Base-by-base conservation (phyloP, 1,140 invertebrate species). In the Drosophila pseudoananassae region DNA sequence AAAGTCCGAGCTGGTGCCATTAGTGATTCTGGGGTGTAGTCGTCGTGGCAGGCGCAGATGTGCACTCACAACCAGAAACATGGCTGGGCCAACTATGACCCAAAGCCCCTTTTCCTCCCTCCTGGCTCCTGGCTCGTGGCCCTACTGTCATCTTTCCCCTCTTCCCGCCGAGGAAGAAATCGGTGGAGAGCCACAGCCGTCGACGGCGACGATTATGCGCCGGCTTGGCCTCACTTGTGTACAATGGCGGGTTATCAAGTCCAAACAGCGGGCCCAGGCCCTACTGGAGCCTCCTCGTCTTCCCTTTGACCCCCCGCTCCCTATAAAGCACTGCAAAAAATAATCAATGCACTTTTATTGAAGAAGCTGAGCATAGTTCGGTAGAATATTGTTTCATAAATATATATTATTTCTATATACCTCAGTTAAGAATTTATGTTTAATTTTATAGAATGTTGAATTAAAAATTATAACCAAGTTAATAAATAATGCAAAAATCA, bases 211-310 rank as follows among this genome's bases (percentile, higher is more conserved):
- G 82, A 85, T 87, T 85, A 87, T 87, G 81, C 78, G 82, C 64
- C 65, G 74, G 64, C 54, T 87, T 85, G 68, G 77, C 77, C 78
- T 81, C 76, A 83, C 77, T 77, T 82, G 83, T 82, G 81, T 87
- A 88, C 83, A 87, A 87, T 87, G 77, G 83, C 71, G 78, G 82
- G 83, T 78, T 87, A 87, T 87, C 82, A 87, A 87, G 78, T 76
- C 75, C 82, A 85, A 85, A 77, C 77, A 84, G 69, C 76, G 12
- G 68, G 73, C 27, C 27, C 17, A 33, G 12, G 20, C 56, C 59
- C 43, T 56, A 40, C 15, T 7, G 33, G 29, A 10, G 17, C 10
- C 51, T 25, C n/a, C 15, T 38, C 7, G 7, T 36, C 33, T 36
- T 36, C 6, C 25, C 1, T 27, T 27, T 27, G 25, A 27, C 25